phyloP scores from a whole-genome alignment of 2,113 vertebrate species.

The Gymnogyps californianus region DNA sequence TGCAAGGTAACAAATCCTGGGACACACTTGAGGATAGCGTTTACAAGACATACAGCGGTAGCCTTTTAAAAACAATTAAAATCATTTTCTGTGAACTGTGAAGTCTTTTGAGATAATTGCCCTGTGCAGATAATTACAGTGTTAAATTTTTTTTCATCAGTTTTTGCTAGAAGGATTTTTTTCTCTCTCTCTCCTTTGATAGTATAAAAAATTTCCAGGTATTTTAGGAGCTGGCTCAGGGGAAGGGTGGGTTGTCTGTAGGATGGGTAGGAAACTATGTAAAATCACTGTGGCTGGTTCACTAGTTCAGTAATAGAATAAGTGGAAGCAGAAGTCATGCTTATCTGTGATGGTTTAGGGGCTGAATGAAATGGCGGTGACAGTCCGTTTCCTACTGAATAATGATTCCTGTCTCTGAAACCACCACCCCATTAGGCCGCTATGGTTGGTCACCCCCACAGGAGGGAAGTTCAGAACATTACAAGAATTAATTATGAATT shows the following conservation, averaged over 20 bases:
- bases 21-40: not conserved
- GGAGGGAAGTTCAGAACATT: not conserved
- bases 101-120: conserved; percentile 20
- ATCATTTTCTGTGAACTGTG: not conserved
- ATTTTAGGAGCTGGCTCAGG: not conserved
- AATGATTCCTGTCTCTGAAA: not conserved
- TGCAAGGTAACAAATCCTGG: conserved; percentile 22
- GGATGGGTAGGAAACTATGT: not conserved
- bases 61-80: conserved; percentile 37
- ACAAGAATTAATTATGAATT: accelerated
- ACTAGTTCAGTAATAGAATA: not conserved
- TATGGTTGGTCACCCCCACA: not conserved
- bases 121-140: not conserved
- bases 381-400: not conserved
- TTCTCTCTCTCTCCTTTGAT: not conserved
- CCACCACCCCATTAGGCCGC: not conserved
- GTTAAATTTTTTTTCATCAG: not conserved
- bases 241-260: not conserved
- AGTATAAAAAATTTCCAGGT: not conserved
- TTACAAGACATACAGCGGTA: not conserved
- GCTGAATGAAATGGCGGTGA: not conserved
- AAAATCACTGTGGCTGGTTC: not conserved
- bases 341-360: not conserved
- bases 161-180: not conserved
- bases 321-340: not conserved